Conservation (phyloP, 2,888 invertebrate genomes). For the Homarus gammarus region DNA sequence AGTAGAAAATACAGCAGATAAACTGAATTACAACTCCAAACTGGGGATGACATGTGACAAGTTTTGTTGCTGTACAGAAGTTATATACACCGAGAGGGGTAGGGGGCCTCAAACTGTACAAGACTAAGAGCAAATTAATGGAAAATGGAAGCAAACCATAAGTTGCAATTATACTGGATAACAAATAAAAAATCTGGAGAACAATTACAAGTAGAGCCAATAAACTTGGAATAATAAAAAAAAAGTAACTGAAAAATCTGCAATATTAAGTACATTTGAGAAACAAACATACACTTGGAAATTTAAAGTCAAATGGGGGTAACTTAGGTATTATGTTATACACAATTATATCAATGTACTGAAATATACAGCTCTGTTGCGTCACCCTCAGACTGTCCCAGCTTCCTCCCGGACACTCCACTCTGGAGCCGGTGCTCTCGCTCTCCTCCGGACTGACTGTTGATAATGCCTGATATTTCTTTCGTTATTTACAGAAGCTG, state of each 20-base stretch:
- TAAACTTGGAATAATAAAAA: slow-evolving; percentile 25
- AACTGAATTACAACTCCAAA: slow-evolving; percentile 55
- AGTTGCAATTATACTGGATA: slow-evolving; percentile 40
- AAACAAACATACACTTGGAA: slow-evolving; percentile 53
- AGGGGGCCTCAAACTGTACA: slow-evolving; percentile 18
- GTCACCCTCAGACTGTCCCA: slow-evolving; percentile 25
- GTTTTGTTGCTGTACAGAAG: slow-evolving; percentile 59
- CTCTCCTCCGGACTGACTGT: slow-evolving; percentile 43
- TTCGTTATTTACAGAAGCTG: slow-evolving; percentile 65
- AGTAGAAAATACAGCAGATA: slow-evolving; percentile 73
- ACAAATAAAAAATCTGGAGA: slow-evolving; percentile 20
- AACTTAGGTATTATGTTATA: slow-evolving; percentile 66
- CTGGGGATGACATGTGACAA: slow-evolving; percentile 41
- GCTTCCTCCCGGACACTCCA: not conserved
- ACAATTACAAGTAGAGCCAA: slow-evolving; percentile 28
- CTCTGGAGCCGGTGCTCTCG: not conserved
- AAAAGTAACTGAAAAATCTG: slow-evolving; percentile 39
- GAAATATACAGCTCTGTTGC: slow-evolving; percentile 66
- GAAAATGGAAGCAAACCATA: slow-evolving; percentile 44
- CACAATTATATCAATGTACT: slow-evolving; percentile 66
- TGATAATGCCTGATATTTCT: slow-evolving; percentile 70
- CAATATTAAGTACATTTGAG: slow-evolving; percentile 61
- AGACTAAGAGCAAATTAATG: slow-evolving; percentile 19
- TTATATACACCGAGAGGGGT: slow-evolving; percentile 60
- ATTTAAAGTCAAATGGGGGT: slow-evolving; percentile 45